A percentile compares a stretch with the other conserved stretches of the same genome.
Conservation (phyloP, 2,888 invertebrate species). For the Sesamia inferens region DNA sequence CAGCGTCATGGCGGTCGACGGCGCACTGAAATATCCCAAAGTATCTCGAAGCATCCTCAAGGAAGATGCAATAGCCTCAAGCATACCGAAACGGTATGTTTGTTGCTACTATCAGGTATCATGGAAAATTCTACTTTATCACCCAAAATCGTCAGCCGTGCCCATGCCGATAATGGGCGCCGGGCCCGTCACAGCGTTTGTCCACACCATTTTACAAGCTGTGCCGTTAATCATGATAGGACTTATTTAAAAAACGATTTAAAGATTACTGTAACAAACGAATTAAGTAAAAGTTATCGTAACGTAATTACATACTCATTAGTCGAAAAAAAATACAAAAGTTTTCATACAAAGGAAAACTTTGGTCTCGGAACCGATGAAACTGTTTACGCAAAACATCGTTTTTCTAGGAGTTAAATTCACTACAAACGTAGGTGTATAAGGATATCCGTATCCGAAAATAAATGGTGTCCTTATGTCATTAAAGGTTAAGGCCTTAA, state of each 20-base stretch:
- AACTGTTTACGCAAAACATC: not conserved
- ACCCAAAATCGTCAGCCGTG: no score
- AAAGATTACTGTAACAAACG: not conserved
- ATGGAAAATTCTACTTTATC: no score
- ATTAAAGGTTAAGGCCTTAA: slow-evolving; percentile 35
- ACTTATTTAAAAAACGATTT: not conserved
- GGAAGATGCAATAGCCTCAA: no score
- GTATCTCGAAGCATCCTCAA: no score
- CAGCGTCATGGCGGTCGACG: no score
- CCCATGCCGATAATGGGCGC: no score
- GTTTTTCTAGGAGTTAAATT: slow-evolving; percentile 18
- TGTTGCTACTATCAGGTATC: no score
- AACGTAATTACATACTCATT: not conserved
- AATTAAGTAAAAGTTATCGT: not conserved
- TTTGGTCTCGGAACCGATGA: not conserved
- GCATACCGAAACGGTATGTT: no score
- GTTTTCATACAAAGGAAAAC: no score
- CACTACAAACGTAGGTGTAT: slow-evolving; percentile 36
- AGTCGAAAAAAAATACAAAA: no score
- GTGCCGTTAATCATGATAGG: not conserved
- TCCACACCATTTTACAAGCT: not conserved
- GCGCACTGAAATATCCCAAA: no score
- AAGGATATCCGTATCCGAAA: slow-evolving; percentile 59
- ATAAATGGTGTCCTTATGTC: slow-evolving; percentile 52
- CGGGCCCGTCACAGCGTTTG: not conserved